Base-by-base conservation (phyloP, 2,113 vertebrate genomes). In the Gila orcuttii region DNA sequence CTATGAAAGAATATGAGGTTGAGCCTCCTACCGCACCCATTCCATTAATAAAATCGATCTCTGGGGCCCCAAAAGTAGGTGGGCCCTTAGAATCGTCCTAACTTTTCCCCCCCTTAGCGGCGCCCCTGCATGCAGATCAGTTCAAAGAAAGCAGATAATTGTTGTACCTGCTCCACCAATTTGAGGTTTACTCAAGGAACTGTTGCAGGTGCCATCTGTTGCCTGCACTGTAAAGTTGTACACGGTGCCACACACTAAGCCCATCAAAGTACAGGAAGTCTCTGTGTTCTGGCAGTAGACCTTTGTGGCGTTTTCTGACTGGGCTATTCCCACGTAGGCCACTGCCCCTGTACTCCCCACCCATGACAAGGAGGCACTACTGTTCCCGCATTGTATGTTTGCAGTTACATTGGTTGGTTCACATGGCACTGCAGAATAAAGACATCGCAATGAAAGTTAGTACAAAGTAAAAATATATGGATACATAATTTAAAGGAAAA, bases 181-280 rank as follows among this genome's bases (percentile, higher is more conserved):
- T 66, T 92, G 60, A 0, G 90, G 81, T 9, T 90, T 83, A 83
- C 93, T 94, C 79, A 88, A 86, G 78, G 94, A 93, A 88, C 94
- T 94, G 92, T 94, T 95, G 89, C 95, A 95, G 4, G 33, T 82
- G 39, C 90, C 89, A 12, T 93, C 90, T 2, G 91, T 94, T 8
- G 91, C 94, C 90, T 90, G 90, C 19, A 96, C 93, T 3, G 93
- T 91, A 89, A 95, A 94, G 85, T 92, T 93, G 86, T 96, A 96
- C 17, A 85, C 28, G 0, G 79, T 33, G 57, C 94, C 94, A 42
- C 95, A 96, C 3, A 87, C 57, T 17, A 96, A 90, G 21, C 90
- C 90, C 36, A 66, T 13, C 3, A 95, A 87, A 19, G 74, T 88
- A 73, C 95, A 96, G n/a, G 28, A 86, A 7, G 87, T 68, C 3